Conservation (phyloP, 2,113 vertebrate genomes). For the Cyprinus carpio region DNA sequence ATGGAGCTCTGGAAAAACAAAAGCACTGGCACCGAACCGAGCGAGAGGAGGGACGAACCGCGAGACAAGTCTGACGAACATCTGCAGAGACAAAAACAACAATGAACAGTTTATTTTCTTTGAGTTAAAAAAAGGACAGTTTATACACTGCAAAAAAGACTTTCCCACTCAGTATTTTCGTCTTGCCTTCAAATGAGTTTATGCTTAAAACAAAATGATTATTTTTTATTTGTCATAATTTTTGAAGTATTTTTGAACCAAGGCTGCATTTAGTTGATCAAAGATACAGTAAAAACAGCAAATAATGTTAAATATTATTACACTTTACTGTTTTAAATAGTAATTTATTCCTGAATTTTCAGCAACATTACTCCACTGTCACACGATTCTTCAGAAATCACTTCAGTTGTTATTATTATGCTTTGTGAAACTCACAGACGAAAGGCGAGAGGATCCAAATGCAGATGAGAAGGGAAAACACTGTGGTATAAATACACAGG, state of each 20-base stretch:
- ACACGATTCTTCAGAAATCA: too few relatives aligned
- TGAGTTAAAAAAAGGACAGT: background rate
- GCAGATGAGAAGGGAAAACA: too few relatives aligned
- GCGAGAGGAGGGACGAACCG: slow-evolving; percentile 71
- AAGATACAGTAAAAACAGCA: background rate
- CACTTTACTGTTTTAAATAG: too few relatives aligned
- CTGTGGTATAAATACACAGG: too few relatives aligned
- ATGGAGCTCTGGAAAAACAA: slow-evolving; percentile 71
- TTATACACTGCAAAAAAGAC: background rate
- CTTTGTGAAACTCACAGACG: too few relatives aligned
- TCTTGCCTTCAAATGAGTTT: background rate
- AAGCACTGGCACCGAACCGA: slow-evolving; percentile 56
- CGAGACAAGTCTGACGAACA: slow-evolving; percentile 45
- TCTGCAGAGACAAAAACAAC: slow-evolving; percentile 40
- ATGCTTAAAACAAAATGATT: background rate
- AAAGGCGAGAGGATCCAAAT: too few relatives aligned
- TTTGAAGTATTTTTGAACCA: too few relatives aligned
- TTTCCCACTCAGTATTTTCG: background rate
- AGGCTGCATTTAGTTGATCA: background rate
- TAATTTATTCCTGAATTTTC: too few relatives aligned
- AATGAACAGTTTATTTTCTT: background rate
- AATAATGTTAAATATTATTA: background rate
- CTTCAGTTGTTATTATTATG: too few relatives aligned
- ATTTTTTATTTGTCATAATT: background rate
- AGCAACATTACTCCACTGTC: too few relatives aligned